phyloP scores from a whole-genome alignment of 1,140 invertebrate genomes.

The Branchinecta lynchi region DNA sequence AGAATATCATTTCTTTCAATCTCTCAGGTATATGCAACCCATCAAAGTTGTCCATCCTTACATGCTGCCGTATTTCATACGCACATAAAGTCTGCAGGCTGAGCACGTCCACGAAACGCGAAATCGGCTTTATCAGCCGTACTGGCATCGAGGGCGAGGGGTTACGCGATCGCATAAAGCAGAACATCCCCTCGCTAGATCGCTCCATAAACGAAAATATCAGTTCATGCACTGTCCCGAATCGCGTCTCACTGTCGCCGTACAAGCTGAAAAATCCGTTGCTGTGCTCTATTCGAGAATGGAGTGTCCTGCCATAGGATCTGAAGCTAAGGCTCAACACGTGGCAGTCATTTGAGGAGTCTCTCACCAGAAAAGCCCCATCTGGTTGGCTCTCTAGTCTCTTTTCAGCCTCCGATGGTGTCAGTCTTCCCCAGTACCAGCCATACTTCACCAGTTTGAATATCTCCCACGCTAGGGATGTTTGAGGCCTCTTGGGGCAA shows the following conservation, averaged over 20 bases:
- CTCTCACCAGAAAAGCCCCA: constrained; percentile 58
- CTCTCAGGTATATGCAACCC: constrained; percentile 50
- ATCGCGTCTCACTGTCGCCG: constrained; percentile 45
- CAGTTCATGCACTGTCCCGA: constrained; percentile 48
- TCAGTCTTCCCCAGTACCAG: constrained; percentile 51
- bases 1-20: constrained; percentile 43
- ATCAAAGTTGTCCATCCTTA: constrained; percentile 50
- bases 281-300: constrained; percentile 50
- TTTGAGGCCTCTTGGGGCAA: neutral
- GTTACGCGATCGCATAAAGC: constrained; percentile 38
- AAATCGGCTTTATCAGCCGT: constrained; percentile 55
- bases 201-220: constrained; percentile 51
- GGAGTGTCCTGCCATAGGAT: constrained; percentile 52
- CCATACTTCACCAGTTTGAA: constrained; percentile 42
- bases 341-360: constrained; percentile 53
- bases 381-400: constrained; percentile 50
- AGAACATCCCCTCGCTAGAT: constrained; percentile 51
- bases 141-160: constrained; percentile 52
- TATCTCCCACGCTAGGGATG: constrained; percentile 33
- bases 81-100: constrained; percentile 57
- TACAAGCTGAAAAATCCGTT: constrained; percentile 49
- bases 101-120: constrained; percentile 52
- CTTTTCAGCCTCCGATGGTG: constrained; percentile 42
- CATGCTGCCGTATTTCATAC: constrained; percentile 56
- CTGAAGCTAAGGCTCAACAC: constrained; percentile 54